Percentiles rank a stretch among this genome's conserved stretches.
Evolutionary conservation across 53 echinoderm and acorn worm species (phyloP).

Genomic region (Antedon mediterranea): DNA sequence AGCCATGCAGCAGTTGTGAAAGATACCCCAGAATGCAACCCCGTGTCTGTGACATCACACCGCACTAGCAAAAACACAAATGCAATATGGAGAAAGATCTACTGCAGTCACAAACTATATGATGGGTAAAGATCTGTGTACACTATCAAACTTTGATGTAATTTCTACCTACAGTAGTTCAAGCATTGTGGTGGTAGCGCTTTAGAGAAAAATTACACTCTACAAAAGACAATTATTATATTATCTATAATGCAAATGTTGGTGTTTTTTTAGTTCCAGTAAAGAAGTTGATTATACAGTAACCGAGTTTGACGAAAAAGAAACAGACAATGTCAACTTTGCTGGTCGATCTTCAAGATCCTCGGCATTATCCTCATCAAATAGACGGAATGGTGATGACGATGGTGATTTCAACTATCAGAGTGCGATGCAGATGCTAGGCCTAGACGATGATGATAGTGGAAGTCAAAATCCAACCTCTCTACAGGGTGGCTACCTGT

Average conservation of each 20-base stretch:
- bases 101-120: conserved; percentile 64
- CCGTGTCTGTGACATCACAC: conserved; percentile 88
- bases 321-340: conserved; percentile 69
- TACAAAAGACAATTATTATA: no score
- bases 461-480: conserved; percentile 79
- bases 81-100: conserved; percentile 89
- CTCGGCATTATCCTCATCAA: conserved; percentile 26
- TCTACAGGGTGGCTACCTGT: conserved; percentile 86
- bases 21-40: conserved; percentile 55
- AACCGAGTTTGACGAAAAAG: conserved; percentile 91
- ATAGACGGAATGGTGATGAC: conserved; percentile 28
- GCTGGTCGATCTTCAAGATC: conserved; percentile 43
- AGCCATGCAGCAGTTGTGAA: conserved; percentile 79
- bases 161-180: no score
- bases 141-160: no score
- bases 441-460: conserved; percentile 80
- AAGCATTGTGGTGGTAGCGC: no score
- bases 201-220: no score
- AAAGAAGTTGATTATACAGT: conserved; percentile 62
- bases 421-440: conserved; percentile 75
- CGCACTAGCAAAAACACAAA: conserved; percentile 66
- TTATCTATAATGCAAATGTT: no score
- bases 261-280: conserved; percentile 19
- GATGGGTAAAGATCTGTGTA: conserved; percentile 54
- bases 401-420: conserved; percentile 61